These are phyloP conservation scores for Drosophila nr. perissopoda DNA, from an alignment of 2,888 invertebrate genomes.

Conservation along the genomic window DNA sequence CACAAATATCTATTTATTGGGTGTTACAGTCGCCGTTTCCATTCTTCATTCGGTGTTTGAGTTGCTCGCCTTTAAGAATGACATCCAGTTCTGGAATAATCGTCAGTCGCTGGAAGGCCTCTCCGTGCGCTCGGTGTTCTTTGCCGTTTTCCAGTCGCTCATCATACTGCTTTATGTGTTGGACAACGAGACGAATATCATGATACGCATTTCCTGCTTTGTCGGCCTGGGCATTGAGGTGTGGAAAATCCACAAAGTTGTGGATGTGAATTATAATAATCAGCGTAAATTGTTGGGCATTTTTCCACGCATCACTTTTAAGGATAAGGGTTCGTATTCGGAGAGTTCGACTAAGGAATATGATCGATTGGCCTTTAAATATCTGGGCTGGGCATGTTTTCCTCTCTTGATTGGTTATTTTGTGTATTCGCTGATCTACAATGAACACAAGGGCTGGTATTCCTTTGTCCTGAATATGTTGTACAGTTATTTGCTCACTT, in stretches of 20 bases:
- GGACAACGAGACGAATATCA: slow-evolving; percentile 99
- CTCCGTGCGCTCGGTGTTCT: slow-evolving; percentile 98
- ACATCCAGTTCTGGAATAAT: slow-evolving; percentile 99
- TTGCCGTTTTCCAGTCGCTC: slow-evolving; percentile 98
- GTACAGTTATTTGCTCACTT: slow-evolving; percentile 98
- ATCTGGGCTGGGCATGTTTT: slow-evolving; percentile 97
- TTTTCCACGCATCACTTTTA: slow-evolving; percentile 92
- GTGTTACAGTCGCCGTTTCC: slow-evolving; percentile 95
- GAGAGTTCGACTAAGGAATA: slow-evolving; percentile 97
- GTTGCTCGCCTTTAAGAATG: slow-evolving; percentile 99
- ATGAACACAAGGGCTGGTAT: slow-evolving; percentile 99
- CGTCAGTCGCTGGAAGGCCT: slow-evolving; percentile 98
- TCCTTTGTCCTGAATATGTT: slow-evolving; percentile 98
- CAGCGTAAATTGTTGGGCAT: slow-evolving; percentile 91
- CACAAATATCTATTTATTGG: slow-evolving; percentile 97
- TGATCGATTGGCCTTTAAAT: slow-evolving; percentile 97
- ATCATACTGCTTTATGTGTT: slow-evolving; percentile 98
- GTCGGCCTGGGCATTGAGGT: slow-evolving; percentile 98
- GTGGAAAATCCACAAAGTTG: slow-evolving; percentile 99
- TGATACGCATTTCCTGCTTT: slow-evolving; percentile 97
- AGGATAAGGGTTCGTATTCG: slow-evolving; percentile 98
- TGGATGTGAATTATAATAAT: slow-evolving; percentile 92
- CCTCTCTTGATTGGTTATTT: slow-evolving; percentile 97
- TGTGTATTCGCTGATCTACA: slow-evolving; percentile 96
- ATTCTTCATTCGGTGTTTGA: slow-evolving; percentile 99